phyloP scores from a whole-genome alignment of 92 coral and sea anemone genomes.

The Palythoa grandis region DNA sequence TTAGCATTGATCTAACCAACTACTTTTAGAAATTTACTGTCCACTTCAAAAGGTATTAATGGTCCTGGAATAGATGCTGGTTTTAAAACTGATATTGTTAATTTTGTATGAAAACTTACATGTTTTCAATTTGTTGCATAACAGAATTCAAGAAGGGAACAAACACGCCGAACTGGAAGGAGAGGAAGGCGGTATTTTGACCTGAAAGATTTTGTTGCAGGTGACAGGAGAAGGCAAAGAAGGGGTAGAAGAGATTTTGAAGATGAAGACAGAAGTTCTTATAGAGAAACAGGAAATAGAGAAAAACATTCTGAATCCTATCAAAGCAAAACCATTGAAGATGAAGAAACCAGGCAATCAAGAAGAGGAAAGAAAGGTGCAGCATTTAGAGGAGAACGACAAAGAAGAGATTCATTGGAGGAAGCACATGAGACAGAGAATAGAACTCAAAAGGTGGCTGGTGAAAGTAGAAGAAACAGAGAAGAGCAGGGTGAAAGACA shows the following conservation, averaged over 20 bases:
- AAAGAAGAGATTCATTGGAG: background rate
- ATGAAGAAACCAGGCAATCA: slow-evolving; percentile 31
- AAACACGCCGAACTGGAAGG: slow-evolving; percentile 68
- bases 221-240: slow-evolving; percentile 52
- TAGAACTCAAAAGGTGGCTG: slow-evolving; percentile 14
- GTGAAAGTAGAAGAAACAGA: slow-evolving; percentile 15
- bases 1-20: too few species aligned
- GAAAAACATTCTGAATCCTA: background rate
- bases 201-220: slow-evolving; percentile 69
- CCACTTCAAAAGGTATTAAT: too few species aligned
- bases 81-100: too few species aligned
- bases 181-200: slow-evolving; percentile 72
- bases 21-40: too few species aligned
- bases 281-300: slow-evolving; percentile 21
- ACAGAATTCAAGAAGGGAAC: slow-evolving; percentile 50
- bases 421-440: background rate
- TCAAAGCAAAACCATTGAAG: background rate
- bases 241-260: slow-evolving; percentile 34
- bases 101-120: background rate
- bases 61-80: too few species aligned
- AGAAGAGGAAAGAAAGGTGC: slow-evolving; percentile 5
- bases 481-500: slow-evolving; percentile 13
- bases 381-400: slow-evolving; percentile 25
- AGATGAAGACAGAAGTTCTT: slow-evolving; percentile 15
- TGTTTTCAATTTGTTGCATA: background rate